These are phyloP conservation scores for Boloria selene DNA, from an alignment of 2,888 invertebrate genomes.

Conservation along the genomic window DNA sequence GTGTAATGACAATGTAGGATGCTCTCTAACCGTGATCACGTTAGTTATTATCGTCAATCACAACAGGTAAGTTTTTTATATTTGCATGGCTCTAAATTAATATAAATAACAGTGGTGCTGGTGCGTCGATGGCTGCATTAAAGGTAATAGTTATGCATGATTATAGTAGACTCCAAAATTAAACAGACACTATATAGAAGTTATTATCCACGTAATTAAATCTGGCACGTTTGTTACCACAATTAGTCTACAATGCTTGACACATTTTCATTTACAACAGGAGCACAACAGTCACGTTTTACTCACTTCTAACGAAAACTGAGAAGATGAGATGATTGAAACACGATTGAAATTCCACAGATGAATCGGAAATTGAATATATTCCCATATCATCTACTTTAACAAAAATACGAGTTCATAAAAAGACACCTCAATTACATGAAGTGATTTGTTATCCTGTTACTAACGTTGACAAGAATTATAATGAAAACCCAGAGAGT, in stretches of 20 bases:
- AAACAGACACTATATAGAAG: slow-evolving; percentile 60
- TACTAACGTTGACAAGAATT: slow-evolving; percentile 64
- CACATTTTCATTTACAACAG: slow-evolving; percentile 59
- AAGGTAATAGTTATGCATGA: slow-evolving; percentile 69
- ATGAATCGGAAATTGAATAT: slow-evolving; percentile 90
- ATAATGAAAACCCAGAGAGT: slow-evolving; percentile 54
- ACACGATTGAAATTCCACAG: slow-evolving; percentile 82
- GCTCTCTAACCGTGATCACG: slow-evolving; percentile 60
- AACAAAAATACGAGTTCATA: slow-evolving; percentile 90
- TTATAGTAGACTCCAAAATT: slow-evolving; percentile 74
- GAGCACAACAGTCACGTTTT: slow-evolving; percentile 69
- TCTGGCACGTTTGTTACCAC: slow-evolving; percentile 58
- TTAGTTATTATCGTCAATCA: slow-evolving; percentile 61
- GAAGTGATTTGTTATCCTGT: slow-evolving; percentile 85
- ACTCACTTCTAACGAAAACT: slow-evolving; percentile 62
- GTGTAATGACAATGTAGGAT: slow-evolving; percentile 60
- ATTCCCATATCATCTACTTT: slow-evolving; percentile 91
- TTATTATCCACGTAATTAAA: slow-evolving; percentile 43
- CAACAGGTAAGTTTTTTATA: slow-evolving; percentile 69
- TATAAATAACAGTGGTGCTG: slow-evolving; percentile 66
- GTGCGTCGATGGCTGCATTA: slow-evolving; percentile 55
- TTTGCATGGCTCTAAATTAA: slow-evolving; percentile 57
- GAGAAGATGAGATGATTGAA: slow-evolving; percentile 56
- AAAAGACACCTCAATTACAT: slow-evolving; percentile 77
- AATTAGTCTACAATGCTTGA: slow-evolving; percentile 60